A percentile compares a stretch with the other conserved stretches of the same genome.
These are phyloP conservation scores for Clunio marinus DNA, from an alignment of 2,888 invertebrate species.

Conservation along the genomic window DNA sequence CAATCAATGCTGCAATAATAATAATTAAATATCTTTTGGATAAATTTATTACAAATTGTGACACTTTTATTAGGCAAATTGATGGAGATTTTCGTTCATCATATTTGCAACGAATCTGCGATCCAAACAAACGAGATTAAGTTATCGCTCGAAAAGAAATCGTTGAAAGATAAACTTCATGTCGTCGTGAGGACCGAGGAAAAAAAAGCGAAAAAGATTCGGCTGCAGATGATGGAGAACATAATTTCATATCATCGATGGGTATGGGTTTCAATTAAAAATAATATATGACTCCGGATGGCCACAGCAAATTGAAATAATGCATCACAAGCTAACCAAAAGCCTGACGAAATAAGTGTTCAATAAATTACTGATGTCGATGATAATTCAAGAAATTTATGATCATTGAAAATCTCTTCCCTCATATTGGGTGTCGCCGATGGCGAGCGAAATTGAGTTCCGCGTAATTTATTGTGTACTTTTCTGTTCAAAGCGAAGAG, in stretches of 20 bases:
- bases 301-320: constrained; percentile 29
- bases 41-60: neutral
- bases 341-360: constrained; percentile 30
- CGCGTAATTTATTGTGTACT: neutral
- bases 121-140: constrained; percentile 29
- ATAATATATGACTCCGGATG: constrained; percentile 23
- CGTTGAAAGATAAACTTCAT: neutral
- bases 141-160: constrained; percentile 24
- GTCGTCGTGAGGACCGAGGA: neutral
- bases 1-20: too few relatives aligned
- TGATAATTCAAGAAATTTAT: constrained; percentile 28
- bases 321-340: constrained; percentile 20
- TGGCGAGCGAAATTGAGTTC: neutral
- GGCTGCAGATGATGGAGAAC: neutral
- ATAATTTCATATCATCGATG: constrained; percentile 5
- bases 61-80: neutral
- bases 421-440: neutral
- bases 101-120: neutral
- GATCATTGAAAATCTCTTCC: neutral
- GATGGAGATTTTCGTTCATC: neutral
- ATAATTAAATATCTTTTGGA: too few relatives aligned
- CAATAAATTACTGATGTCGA: constrained; percentile 23
- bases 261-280: constrained; percentile 26
- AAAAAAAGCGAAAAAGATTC: neutral
- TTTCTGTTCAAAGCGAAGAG: too few relatives aligned